phyloP scores from a whole-genome alignment of 2,888 invertebrate species.

The Trissonchulus latispiculum region DNA sequence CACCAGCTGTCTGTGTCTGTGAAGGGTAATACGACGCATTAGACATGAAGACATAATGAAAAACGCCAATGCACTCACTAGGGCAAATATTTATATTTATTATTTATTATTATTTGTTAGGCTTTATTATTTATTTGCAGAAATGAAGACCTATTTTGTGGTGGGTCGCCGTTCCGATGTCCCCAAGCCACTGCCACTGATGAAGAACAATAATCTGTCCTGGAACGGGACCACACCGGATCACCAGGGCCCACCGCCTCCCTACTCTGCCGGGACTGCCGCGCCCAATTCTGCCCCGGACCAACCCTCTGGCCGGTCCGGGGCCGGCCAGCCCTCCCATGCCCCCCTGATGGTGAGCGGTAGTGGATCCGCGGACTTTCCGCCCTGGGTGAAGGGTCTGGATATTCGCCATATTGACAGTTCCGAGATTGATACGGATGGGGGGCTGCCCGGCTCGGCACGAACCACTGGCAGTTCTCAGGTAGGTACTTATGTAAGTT shows the following conservation, averaged over 20 bases:
- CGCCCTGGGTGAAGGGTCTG: neutral
- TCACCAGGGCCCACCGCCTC: too few relatives aligned
- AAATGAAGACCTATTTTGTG: conserved; percentile 68
- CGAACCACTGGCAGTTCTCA: neutral
- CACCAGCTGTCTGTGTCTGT: too few relatives aligned
- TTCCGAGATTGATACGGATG: conserved; percentile 19
- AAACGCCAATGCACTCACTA: too few relatives aligned
- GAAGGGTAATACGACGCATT: too few relatives aligned
- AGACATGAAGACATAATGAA: too few relatives aligned
- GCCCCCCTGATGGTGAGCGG: neutral
- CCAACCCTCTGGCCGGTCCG: too few relatives aligned
- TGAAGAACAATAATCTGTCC: neutral
- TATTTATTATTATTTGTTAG: too few relatives aligned
- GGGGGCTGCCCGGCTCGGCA: neutral
- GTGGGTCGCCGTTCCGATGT: conserved; percentile 50
- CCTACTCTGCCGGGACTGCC: neutral
- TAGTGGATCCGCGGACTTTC: conserved; percentile 3
- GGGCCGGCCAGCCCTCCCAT: neutral
- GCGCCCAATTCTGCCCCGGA: too few relatives aligned
- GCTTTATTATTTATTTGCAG: too few relatives aligned
- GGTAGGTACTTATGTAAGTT: too few relatives aligned
- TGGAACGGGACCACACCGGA: neutral
- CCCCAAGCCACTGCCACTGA: neutral
- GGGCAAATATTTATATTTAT: too few relatives aligned
- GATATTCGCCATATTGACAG: conserved; percentile 19